phyloP scores from a whole-genome alignment of 2,797 vertebrate genomes.

The Coranthus polyacanthus region DNA sequence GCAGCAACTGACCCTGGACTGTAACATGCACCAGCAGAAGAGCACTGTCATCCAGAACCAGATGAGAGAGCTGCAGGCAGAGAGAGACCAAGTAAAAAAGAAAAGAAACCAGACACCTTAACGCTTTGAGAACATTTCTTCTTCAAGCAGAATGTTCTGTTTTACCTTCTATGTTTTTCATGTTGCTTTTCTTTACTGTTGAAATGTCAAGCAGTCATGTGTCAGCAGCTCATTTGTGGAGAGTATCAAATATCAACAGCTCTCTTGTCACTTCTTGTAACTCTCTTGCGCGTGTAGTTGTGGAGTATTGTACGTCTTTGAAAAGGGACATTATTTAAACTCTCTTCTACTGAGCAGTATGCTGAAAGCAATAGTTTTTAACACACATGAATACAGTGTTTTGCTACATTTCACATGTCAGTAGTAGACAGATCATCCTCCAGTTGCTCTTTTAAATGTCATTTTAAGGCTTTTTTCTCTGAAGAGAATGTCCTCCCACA shows the following conservation, averaged over 20 bases:
- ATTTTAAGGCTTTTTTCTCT: not conserved
- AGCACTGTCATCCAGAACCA: slow-evolving; percentile 85
- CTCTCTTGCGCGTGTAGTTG: not conserved
- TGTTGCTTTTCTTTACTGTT: no score
- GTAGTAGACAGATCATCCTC: not conserved
- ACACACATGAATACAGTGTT: not conserved
- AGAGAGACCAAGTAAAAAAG: slow-evolving; percentile 87
- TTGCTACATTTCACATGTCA: not conserved
- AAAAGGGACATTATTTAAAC: not conserved
- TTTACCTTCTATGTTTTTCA: not conserved
- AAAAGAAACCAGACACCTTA: not conserved
- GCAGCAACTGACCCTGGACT: slow-evolving; percentile 86
- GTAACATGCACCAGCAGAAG: slow-evolving; percentile 89
- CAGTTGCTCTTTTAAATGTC: not conserved
- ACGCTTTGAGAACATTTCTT: not conserved
- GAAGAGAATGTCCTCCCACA: slow-evolving; percentile 8
- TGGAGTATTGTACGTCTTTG: not conserved
- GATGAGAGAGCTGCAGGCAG: slow-evolving; percentile 88
- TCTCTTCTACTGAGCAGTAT: not conserved
- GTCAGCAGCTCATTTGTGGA: no score
- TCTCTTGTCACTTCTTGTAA: not conserved
- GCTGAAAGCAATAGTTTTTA: not conserved
- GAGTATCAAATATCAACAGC: not conserved
- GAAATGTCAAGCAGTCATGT: no score
- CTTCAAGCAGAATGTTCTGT: not conserved